Percentiles rank a stretch among this genome's conserved stretches.
These are phyloP conservation scores for Limulus polyphemus DNA, from an alignment of 2,888 invertebrate genomes.

Conservation along the genomic window DNA sequence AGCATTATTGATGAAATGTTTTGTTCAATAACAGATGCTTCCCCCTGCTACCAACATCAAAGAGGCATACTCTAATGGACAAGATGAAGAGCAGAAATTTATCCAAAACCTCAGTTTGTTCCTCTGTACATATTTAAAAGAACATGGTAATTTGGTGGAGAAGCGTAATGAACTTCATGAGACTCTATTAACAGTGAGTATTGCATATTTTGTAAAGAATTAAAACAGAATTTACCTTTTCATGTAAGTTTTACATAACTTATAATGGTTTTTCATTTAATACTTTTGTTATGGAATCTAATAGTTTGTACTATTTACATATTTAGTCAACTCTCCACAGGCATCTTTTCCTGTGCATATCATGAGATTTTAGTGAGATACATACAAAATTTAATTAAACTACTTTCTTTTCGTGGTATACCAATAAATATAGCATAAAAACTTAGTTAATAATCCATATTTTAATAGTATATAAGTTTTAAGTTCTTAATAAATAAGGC, in stretches of 20 bases:
- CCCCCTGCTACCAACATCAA: slow-evolving; percentile 82
- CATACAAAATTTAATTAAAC: too few relatives aligned
- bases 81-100: slow-evolving; percentile 95
- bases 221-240: background rate
- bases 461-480: too few relatives aligned
- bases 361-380: background rate
- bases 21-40: slow-evolving; percentile 50
- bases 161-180: slow-evolving; percentile 57
- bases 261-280: too few relatives aligned
- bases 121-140: slow-evolving; percentile 88
- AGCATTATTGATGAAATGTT: too few relatives aligned
- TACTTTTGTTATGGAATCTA: too few relatives aligned
- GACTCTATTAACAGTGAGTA: slow-evolving; percentile 49
- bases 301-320: too few relatives aligned
- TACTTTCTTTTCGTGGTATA: too few relatives aligned
- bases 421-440: too few relatives aligned
- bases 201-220: background rate
- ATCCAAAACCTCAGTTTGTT: slow-evolving; percentile 97
- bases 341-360: background rate
- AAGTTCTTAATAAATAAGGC: too few relatives aligned
- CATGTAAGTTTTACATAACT: background rate
- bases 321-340: too few relatives aligned
- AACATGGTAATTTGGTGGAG: slow-evolving; percentile 81
- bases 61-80: slow-evolving; percentile 81
- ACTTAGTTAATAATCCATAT: too few relatives aligned